Base-by-base conservation (phyloP, 2,797 vertebrate species). In the Acrocephalus scirpaceus region DNA sequence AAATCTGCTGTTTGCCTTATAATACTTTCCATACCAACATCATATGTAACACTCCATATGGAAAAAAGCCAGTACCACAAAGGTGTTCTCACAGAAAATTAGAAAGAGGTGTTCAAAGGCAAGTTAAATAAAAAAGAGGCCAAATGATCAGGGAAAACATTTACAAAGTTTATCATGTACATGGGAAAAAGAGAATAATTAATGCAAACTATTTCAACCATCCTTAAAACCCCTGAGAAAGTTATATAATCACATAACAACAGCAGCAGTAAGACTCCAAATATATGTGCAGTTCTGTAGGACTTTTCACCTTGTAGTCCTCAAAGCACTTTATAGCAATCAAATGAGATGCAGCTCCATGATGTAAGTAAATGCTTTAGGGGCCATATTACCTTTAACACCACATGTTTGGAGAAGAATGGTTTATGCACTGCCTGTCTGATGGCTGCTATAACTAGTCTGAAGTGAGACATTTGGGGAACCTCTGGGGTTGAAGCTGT, bases 11-110 rank as follows among this genome's bases (percentile, higher is more conserved):
- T 91, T 95, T 93, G 70, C 81, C 26, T 3, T 64, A 21, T 94
- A 95, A 92, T 93, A 80, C 48, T 95, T 93, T 93, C 91, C 91
- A 94, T 91, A 93, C 69, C 87, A 85, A 72, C n/a, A 75, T 80
- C 38, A 51, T 40, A 77, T 21, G 23, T 67, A 94, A 67, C 75
- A 85, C 64, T 87, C 61, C 81, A 75, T 64, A 58, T 75, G 77
- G 88, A 81, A 75, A 86, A 86, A 86, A 71, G 34, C 48, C 79
- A 78, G 58, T 38, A 60, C 36, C 66, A 80, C 45, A 94, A 92
- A 92, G 54, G 70, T 93, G 86, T 78, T 92, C 73, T 75, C 32
- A 45, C 11, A 76, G 90, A 95, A 93, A 95, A 90, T 86, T 57
- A 90, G 58, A 91, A 92, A 80, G 82, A 80, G 50, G 16, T 91